Evolutionary conservation across 2,113 vertebrate genomes (phyloP).

Genomic region (Hassar affinis): DNA sequence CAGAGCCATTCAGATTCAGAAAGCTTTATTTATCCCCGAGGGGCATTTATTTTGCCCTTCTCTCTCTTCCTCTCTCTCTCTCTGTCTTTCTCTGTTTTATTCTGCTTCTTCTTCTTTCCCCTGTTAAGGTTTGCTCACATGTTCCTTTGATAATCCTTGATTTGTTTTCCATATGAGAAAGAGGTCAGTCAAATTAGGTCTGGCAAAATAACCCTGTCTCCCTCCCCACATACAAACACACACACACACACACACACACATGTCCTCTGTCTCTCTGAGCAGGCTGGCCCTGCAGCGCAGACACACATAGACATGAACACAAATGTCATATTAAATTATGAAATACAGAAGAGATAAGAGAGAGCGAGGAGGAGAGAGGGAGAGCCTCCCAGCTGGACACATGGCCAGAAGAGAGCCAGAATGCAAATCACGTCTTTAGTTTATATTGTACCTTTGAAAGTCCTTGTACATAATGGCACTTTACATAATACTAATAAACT

Average conservation of each 20-base stretch:
- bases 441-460: slow-evolving; percentile 40
- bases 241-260: too few species aligned
- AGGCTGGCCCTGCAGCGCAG: slow-evolving; percentile 2
- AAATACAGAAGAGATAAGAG: slow-evolving; percentile 27
- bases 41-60: neutral
- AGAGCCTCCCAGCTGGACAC: slow-evolving; percentile 7
- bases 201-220: slow-evolving; percentile 25
- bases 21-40: too few species aligned
- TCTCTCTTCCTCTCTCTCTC: neutral
- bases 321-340: slow-evolving; percentile 37
- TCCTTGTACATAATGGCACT: slow-evolving; percentile 29
- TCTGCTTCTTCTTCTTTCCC: neutral
- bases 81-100: neutral
- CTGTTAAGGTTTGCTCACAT: slow-evolving; percentile 17
- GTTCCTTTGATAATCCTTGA: slow-evolving; percentile 39
- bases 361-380: neutral
- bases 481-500: slow-evolving; percentile 27
- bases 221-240: too few species aligned
- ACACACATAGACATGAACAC: slow-evolving; percentile 16
- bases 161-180: slow-evolving; percentile 40
- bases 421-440: slow-evolving; percentile 37
- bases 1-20: neutral
- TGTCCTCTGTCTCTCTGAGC: neutral
- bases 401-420: slow-evolving; percentile 28
- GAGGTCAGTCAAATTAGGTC: slow-evolving; percentile 42